Evolutionary conservation across 2,113 vertebrate species (phyloP), one percentile per base, ranked within the genome.

Genomic region (Trichechus manatus): DNA sequence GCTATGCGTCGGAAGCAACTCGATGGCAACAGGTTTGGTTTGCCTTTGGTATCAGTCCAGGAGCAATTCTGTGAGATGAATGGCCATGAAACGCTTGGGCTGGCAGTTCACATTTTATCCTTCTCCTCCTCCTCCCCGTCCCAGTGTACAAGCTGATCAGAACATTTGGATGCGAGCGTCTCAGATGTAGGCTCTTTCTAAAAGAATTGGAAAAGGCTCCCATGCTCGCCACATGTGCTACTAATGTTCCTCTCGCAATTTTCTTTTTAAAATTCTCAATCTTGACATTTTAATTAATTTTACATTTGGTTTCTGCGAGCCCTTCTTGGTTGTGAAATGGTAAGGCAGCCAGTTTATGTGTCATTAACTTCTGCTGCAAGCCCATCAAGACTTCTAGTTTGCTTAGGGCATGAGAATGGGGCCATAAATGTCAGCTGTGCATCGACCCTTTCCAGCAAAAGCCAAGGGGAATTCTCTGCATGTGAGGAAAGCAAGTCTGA

Each of bases 271-370:
- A 74, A 82, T 75, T 63, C 13, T 33, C 68, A 23, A 22, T 42
- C 36, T 84, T 83, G 42, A 95, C 59, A 29, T 89, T 80, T 95
- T n/a, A 72, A 87, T 68, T 56, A 14, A 66, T 66, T 91, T 96
- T 91, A 74, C 59, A 86, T 70, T 85, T 93, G 14, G 31, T 27
- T 89, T 93, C 70, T 81, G 20, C 74, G 93, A 94, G 14, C 53
- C 56, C 39, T 82, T 75, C 59, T 47, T 42, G 59, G 27, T 82
- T 90, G 72, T 72, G 77, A 95, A 96, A 95, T 82, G 9, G 59
- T 36, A 88, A 56, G 8, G 17, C 84, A 86, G 20, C 86, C 42
- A 64, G 64, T 87, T 91, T 84, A 53, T n/a, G 59, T 68, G 77
- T 86, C 87, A 66, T 27, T 31, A 42, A 81, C 59, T 84, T 95